Evolutionary conservation across 2,113 vertebrate genomes (phyloP), one percentile per base, ranked within the genome.

Genomic region (Xenus cinereus): DNA sequence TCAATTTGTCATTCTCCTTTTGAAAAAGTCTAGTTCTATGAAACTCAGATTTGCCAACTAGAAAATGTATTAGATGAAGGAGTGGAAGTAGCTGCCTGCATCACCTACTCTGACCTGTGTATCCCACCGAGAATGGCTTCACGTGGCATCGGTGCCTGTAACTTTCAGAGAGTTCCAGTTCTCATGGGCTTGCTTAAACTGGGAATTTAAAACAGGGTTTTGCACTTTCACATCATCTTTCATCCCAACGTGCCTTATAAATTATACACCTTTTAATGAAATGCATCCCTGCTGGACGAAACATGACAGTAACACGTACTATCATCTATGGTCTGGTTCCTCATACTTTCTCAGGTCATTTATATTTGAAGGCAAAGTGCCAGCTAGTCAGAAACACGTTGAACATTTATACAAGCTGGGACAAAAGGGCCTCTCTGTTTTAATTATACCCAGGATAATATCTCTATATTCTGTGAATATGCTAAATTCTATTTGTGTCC

Each of bases 1-100:
- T 87, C 77, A 89, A 79, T 87, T 87, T 84, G 91, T 77, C 87
- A 89, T 59, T 77, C 59, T 91, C 41, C 74, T 37, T 72, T 35
- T 69, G 53, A 78, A 89, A 78, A 93, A 69, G 30, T n/a, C 66
- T 84, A 32, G 22, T 41, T 91, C 37, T 79, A 22, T 30, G 77
- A 95, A 92, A 87, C 53, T 84, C 73, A 89, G 28, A 79, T 82
- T 86, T 92, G 41, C 77, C 45, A 69, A n/a, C 53, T 62, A 72
- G 32, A 84, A 93, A 91, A 84, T 20, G 4, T 9, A 43, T 87
- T 41, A 89, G 66, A 72, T 9, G 23, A n/a, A 87, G 78, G 74
- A 73, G 74, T 32, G 50, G 62, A 72, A 87, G 62, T 16, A 78
- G 64, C 45, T 89, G 35, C 48, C 69, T 54, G 53, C 35, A 33